Percentiles rank a stretch among this genome's conserved stretches.
These are phyloP conservation scores for Ataeniobius toweri DNA, from an alignment of 2,797 vertebrate genomes.

Conservation along the genomic window DNA sequence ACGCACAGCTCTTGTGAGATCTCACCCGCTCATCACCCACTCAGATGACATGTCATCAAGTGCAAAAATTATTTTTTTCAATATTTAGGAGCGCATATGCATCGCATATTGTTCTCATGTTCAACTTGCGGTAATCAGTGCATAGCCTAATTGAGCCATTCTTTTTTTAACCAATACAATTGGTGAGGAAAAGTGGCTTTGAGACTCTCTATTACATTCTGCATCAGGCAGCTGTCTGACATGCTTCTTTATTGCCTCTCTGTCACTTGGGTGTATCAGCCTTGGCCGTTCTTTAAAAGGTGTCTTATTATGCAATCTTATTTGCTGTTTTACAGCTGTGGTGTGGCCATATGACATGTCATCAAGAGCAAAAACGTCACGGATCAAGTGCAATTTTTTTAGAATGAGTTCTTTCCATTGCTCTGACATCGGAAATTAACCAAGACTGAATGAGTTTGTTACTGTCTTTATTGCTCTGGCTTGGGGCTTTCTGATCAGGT, in stretches of 20 bases:
- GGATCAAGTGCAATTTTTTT: conserved; percentile 11
- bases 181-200: conserved; percentile 8
- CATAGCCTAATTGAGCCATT: conserved; percentile 4
- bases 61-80: no score
- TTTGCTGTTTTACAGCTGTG: conserved; percentile 28
- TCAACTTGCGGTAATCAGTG: conserved; percentile 11
- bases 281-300: conserved; percentile 23
- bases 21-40: no score
- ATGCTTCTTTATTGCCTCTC: conserved; percentile 14
- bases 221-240: conserved; percentile 15
- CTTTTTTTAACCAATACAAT: neutral
- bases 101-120: neutral
- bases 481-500: neutral
- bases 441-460: conserved; percentile 1
- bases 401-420: conserved; percentile 14
- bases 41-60: no score
- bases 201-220: conserved; percentile 1
- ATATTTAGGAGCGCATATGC: no score
- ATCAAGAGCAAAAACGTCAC: conserved; percentile 29
- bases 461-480: neutral
- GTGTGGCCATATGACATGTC: conserved; percentile 23
- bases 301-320: conserved; percentile 7
- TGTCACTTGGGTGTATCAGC: conserved; percentile 22
- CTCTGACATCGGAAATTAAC: conserved; percentile 9
- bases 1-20: no score